Evolutionary conservation across 2,797 vertebrate genomes (phyloP).

Genomic region (Threskiornis aethiopicus): DNA sequence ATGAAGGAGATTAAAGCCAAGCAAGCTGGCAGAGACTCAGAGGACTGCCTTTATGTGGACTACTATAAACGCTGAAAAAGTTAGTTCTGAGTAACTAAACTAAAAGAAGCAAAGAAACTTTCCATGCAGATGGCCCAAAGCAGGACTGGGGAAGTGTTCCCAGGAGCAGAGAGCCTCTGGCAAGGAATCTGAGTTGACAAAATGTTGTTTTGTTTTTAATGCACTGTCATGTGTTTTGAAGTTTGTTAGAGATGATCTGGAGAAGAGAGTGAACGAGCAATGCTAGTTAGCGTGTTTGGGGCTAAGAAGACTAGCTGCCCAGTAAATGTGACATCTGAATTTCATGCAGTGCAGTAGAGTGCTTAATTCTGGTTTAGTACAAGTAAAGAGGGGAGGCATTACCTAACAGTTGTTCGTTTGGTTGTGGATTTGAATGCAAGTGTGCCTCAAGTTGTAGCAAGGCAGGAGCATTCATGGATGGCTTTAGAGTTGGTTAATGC

Average conservation of each 20-base stretch:
- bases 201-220: not conserved
- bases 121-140: not conserved
- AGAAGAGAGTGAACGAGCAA: not conserved
- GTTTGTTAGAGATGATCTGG: not conserved
- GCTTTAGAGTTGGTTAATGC: not conserved
- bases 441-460: not conserved
- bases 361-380: not conserved
- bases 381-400: not conserved
- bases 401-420: not conserved
- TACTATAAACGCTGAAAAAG: not conserved
- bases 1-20: not conserved
- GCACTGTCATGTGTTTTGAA: not conserved
- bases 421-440: not conserved
- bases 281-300: not conserved
- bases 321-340: not conserved
- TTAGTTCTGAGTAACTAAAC: not conserved
- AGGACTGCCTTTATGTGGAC: not conserved
- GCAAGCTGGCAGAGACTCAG: not conserved
- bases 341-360: not conserved
- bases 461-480: not conserved
- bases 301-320: not conserved
- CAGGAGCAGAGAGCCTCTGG: not conserved
- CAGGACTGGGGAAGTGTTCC: not conserved
- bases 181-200: not conserved
- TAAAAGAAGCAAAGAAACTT: not conserved